Evolutionary conservation across 2,797 vertebrate species (phyloP), one percentile per base, ranked within the genome.

Genomic region (Ctenopoma kingsleyae): DNA sequence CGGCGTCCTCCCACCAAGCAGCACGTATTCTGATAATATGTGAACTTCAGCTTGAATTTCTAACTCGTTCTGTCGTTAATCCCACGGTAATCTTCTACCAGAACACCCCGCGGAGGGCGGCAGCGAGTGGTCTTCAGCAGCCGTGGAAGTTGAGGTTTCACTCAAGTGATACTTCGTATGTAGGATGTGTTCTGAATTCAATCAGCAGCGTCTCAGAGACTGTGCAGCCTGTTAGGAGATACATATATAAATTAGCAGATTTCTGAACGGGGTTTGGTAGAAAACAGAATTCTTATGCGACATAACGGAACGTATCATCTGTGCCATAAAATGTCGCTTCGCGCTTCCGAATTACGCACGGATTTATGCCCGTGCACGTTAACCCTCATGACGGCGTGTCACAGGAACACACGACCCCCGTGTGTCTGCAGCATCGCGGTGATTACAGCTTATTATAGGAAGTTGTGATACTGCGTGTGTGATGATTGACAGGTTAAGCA

Each of bases 401-500:
- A 43, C 4, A 2, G 44, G 32, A 16, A 67, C 5, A 36, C 20
- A 23, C 44, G 44, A 66, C 48, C 66, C 46, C 35, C 3, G 22
- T 8, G 19, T 38, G 43, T 48, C 59, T n/a, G 54, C 71, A 49
- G 67, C 74, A 71, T 68, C 64, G 58, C 32, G 30, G 16, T 67
- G 74, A 62, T 78, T 67, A 30, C n/a, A n/a, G n/a, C n/a, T n/a
- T n/a, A n/a, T n/a, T n/a, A n/a, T n/a, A n/a, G n/a, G n/a, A 19
- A 47, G 36, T 46, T 35, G 55, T 23, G 25, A 2, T 12, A 11
- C 19, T 25, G n/a, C n/a, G 22, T n/a, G 52, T 32, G 52, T 50
- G 59, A 13, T 15, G 87, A 87, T 76, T 79, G 86, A 66, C 81
- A 83, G 66, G 0, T 71, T 70, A 74, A 85, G 69, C 87, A 85